Conservation (phyloP, 2,797 vertebrate species). For the Triplophysa yarkandensis region DNA sequence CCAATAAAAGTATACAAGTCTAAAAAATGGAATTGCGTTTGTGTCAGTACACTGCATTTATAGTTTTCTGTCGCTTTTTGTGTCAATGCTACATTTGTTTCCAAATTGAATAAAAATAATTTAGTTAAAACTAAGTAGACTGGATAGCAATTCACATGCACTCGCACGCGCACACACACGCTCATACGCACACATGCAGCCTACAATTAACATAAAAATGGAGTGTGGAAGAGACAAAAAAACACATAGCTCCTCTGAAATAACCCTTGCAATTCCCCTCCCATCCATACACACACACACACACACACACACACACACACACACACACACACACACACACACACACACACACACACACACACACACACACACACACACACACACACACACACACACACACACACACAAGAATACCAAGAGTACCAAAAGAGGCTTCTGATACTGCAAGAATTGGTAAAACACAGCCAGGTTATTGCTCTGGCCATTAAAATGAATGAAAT, state of each 20-base stretch:
- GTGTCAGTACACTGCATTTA: not conserved
- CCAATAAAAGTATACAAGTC: no score
- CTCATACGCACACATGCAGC: conserved; percentile 14
- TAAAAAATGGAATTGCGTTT: no score
- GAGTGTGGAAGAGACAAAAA: no score
- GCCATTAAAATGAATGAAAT: conserved; percentile 56
- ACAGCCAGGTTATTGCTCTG: conserved; percentile 52
- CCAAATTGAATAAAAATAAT: conserved; percentile 14
- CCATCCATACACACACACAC: conserved; percentile 9
- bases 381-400: conserved; percentile 10
- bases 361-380: not conserved
- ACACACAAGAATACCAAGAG: no score
- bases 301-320: conserved; percentile 20
- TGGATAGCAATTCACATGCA: conserved; percentile 4
- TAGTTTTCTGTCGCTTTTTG: not conserved
- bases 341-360: not conserved
- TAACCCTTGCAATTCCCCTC: not conserved
- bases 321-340: not conserved
- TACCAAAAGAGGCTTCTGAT: conserved; percentile 32
- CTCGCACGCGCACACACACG: conserved; percentile 14
- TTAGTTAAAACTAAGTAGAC: conserved; percentile 16
- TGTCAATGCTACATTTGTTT: conserved; percentile 1
- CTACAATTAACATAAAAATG: no score
- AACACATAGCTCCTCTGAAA: no score
- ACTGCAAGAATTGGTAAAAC: conserved; percentile 42